Evolutionary conservation across 1,140 invertebrate species (phyloP), one percentile per base, ranked within the genome.

Genomic region (Gryllus bimaculatus): DNA sequence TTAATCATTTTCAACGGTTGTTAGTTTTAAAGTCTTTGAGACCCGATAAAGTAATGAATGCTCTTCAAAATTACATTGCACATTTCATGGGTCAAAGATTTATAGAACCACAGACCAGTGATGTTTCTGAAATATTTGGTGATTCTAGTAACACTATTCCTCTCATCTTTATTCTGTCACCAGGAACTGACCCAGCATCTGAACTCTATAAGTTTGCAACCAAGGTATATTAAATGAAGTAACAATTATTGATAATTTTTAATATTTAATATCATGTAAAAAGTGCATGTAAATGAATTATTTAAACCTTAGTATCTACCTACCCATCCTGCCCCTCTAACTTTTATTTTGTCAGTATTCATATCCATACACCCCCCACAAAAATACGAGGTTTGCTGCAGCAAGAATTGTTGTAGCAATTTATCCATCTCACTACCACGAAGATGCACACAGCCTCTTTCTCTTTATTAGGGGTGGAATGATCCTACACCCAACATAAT

Each of bases 1-100:
- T 93, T 20, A 87, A 89, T 78, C 80, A 85, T 0, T 94, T 95
- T 84, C 90, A 94, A 82, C 91, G 89, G 81, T 85, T 95, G 80
- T 82, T 94, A 2, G 84, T 95, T 6, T 82, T 95, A 5, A 92
- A 93, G 81, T 93, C 91, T 83, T 82, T 95, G 0, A 83, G 92
- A 81, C 89, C 92, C 4, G 93, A 94, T 82, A 94, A 93, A 85
- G 87, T 94, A 0, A 89, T 91, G 0, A 92, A 92, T 78, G 90
- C 90, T 2, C 89, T 95, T 79, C 91, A 93, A 83, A 85, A 88
- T 8, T 93, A 90, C 84, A 84, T 93, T 4, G 84, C 85, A 0
- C 83, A 86, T 66, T 85, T 90, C 77, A 83, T 94, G 18, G 92
- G 92, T 0, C 84, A 86, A 79, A 87, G 89, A 79, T 93, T 91